Base-by-base conservation (phyloP, 2,113 vertebrate species). In the Redunca redunca region DNA sequence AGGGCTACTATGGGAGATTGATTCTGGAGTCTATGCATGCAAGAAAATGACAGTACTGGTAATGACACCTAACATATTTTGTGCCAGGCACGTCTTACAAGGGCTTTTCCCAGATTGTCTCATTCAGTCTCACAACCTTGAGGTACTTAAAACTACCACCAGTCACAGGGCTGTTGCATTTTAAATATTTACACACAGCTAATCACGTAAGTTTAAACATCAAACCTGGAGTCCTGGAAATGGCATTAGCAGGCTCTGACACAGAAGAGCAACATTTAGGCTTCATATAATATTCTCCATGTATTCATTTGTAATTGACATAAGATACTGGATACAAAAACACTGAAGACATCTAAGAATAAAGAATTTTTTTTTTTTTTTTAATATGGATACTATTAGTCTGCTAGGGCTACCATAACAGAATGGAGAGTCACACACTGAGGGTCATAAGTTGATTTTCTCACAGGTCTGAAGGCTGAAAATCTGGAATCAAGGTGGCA, bases 191-290 rank as follows among this genome's bases (percentile, higher is more conserved):
- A 90, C 17, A 43, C 11, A 58, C 6, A 74, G 71, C n/a, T 50
- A 74, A 36, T 91, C 58, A 80, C 19, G 0, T 50, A n/a, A 19
- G 5, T 92, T 82, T 36, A 90, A 91, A 81, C 84, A 83, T 77
- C 87, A 84, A 97, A 81, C 48, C 16, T 19, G 8, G 78, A 71
- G 71, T 90, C 58, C 62, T 48, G 6, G 90, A 93, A 92, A 95
- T 23, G 80, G 25, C 48, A 77, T 48, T 62, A 81, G 23, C 43
- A 55, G 17, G 15, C 26, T 85, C 43, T 40, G 43, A 90, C 48
- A 92, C 52, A 62, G 64, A 94, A 96, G 46, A n/a, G 36, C 46
- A 95, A 67, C 36, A 30, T 55, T 40, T 16, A 21, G 81, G 43
- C 23, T 92, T 83, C 40, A 48, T 6, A 46, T 43, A 17, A 52